Evolutionary conservation across 2,113 vertebrate species (phyloP).

Genomic region (Hystrix cristata): DNA sequence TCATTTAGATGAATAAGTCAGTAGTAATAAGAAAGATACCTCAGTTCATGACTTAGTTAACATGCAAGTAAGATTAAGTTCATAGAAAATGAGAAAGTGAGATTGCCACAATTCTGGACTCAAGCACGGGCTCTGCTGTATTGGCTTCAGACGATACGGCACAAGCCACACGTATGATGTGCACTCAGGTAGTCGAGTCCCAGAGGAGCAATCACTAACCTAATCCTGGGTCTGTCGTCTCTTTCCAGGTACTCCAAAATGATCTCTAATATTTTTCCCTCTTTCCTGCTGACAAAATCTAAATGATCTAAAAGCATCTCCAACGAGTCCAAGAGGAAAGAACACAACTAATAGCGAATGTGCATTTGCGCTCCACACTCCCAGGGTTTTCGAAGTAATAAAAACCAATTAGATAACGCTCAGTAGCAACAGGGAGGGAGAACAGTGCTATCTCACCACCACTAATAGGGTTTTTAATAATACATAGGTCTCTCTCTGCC

Average conservation of each 20-base stretch:
- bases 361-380: conserved; percentile 83
- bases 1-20: background rate
- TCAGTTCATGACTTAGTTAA: background rate
- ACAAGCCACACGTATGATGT: background rate
- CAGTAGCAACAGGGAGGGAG: conserved; percentile 81
- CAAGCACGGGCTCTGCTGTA: background rate
- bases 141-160: background rate
- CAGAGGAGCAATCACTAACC: conserved; percentile 26
- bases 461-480: conserved; percentile 90
- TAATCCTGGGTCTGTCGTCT: background rate
- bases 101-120: background rate
- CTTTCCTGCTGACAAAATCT: conserved; percentile 83
- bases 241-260: conserved; percentile 38
- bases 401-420: conserved; percentile 88
- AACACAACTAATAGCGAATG: conserved; percentile 84
- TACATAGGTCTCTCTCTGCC: conserved; percentile 84
- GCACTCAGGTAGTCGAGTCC: background rate
- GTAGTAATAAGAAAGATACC: background rate
- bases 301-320: conserved; percentile 83
- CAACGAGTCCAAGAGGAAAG: conserved; percentile 71
- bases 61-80: background rate
- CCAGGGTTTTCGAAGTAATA: conserved; percentile 85
- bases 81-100: background rate
- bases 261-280: conserved; percentile 49
- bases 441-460: conserved; percentile 83